Conservation (phyloP, 2,797 vertebrate species). For the Tauraco hartlaubi region DNA sequence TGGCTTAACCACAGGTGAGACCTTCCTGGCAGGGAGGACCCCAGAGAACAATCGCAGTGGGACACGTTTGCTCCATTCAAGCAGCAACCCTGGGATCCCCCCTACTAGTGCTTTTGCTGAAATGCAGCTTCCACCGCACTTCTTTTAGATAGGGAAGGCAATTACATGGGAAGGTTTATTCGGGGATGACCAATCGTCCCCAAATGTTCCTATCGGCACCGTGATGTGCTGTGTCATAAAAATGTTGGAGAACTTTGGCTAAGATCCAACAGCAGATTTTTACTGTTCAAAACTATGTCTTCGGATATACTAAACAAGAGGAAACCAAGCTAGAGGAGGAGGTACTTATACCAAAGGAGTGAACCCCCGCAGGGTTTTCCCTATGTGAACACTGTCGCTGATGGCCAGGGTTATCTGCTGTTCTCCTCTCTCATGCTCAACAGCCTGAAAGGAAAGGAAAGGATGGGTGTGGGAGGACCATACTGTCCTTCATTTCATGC, state of each 20-base stretch:
- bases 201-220: background rate
- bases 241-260: background rate
- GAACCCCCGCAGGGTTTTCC: accelerated
- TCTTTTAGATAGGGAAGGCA: background rate
- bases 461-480: background rate
- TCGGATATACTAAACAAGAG: background rate
- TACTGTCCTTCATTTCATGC: background rate
- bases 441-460: background rate
- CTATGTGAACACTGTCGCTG: accelerated
- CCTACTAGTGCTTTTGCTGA: background rate
- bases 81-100: background rate
- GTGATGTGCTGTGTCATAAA: background rate
- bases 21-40: background rate
- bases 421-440: background rate
- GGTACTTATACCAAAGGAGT: background rate
- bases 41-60: background rate
- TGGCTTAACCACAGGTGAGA: background rate
- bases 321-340: background rate
- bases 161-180: background rate
- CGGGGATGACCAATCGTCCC: background rate
- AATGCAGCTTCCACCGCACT: background rate
- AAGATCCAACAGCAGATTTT: background rate
- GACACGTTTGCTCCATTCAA: background rate
- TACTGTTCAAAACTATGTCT: background rate
- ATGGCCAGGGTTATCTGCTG: background rate